phyloP scores from a whole-genome alignment of 2,888 invertebrate genomes.

The Amphimallon solstitiale region DNA sequence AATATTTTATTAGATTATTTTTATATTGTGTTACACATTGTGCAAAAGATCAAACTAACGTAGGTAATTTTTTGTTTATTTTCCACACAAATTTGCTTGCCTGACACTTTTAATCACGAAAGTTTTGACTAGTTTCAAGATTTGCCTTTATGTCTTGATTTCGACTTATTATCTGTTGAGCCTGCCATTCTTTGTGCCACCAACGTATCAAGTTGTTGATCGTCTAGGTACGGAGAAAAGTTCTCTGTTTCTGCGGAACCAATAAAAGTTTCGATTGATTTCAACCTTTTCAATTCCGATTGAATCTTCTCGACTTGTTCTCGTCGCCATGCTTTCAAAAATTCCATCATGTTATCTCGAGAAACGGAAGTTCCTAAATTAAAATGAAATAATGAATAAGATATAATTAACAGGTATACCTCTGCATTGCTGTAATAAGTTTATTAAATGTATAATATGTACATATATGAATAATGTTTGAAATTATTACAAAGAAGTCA shows the following conservation, averaged over 20 bases:
- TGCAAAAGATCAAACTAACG: too few species aligned
- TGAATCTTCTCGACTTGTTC: constrained; percentile 58
- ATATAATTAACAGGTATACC: too few species aligned
- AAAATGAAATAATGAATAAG: neutral
- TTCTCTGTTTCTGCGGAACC: constrained; percentile 50
- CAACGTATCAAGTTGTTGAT: constrained; percentile 34
- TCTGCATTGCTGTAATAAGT: neutral
- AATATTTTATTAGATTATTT: too few species aligned
- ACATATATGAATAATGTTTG: neutral
- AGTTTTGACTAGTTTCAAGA: neutral
- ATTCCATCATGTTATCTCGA: constrained; percentile 52
- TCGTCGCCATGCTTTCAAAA: constrained; percentile 54
- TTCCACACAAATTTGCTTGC: too few species aligned
- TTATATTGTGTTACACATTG: too few species aligned
- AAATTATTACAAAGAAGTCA: too few species aligned
- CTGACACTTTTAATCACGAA: too few species aligned
- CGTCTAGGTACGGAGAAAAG: constrained; percentile 43
- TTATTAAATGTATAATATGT: constrained; percentile 2
- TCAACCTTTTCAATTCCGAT: constrained; percentile 55
- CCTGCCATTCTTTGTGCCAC: constrained; percentile 17
- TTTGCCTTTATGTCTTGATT: constrained; percentile 13
- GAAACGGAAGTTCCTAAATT: constrained; percentile 47
- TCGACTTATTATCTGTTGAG: neutral
- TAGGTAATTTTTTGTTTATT: too few species aligned
- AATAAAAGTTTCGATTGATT: constrained; percentile 57